Conservation (phyloP, 2,113 vertebrate genomes). For the Pterocles orientalis region DNA sequence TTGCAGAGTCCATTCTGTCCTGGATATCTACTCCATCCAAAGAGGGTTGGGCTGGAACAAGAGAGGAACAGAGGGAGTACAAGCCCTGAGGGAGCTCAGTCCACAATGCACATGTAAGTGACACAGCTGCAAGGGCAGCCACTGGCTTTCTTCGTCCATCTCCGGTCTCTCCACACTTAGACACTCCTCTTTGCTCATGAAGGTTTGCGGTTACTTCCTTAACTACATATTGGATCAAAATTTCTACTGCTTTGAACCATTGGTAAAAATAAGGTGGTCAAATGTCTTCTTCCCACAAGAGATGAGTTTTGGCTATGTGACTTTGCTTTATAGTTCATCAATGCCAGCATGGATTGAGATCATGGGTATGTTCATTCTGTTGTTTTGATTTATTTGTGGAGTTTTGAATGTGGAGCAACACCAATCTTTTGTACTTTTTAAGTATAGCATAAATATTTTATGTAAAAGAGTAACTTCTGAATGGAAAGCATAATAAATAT, state of each 20-base stretch:
- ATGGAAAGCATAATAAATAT: background rate
- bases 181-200: background rate
- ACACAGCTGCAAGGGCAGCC: background rate
- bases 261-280: background rate
- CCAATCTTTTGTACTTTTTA: background rate
- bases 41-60: background rate
- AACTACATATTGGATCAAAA: background rate
- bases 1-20: background rate
- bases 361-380: background rate
- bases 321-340: background rate
- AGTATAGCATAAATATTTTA: background rate
- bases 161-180: background rate
- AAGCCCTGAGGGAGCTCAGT: background rate
- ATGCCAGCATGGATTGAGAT: background rate
- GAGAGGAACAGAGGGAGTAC: background rate
- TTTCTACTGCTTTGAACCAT: background rate
- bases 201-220: background rate
- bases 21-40: background rate
- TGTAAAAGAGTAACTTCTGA: background rate
- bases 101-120: background rate
- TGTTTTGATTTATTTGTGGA: background rate
- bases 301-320: background rate
- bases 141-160: background rate
- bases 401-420: background rate
- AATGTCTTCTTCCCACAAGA: background rate